phyloP scores from a whole-genome alignment of 1,140 invertebrate species.

The Callitettix versicolor region DNA sequence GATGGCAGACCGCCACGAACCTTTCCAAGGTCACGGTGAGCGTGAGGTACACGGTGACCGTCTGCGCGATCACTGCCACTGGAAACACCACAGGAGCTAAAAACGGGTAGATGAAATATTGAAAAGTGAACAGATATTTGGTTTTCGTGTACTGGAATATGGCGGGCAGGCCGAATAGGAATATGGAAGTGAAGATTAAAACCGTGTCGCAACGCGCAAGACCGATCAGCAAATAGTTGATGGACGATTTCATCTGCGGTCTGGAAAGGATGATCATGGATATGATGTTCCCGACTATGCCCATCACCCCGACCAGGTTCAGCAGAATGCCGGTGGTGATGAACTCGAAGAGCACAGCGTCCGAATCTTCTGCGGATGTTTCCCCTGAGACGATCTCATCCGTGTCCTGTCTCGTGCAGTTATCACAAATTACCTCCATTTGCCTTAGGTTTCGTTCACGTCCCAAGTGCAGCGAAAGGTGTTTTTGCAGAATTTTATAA shows the following conservation, averaged over 20 bases:
- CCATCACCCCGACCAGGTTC: slow-evolving; percentile 69
- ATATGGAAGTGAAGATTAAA: slow-evolving; percentile 73
- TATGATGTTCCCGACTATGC: slow-evolving; percentile 80
- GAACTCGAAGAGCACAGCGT: slow-evolving; percentile 56
- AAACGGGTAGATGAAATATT: slow-evolving; percentile 66
- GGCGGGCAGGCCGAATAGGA: slow-evolving; percentile 76
- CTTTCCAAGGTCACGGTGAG: slow-evolving; percentile 90
- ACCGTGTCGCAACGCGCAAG: slow-evolving; percentile 84
- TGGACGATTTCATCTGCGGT: slow-evolving; percentile 87
- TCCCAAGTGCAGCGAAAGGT: too few relatives aligned
- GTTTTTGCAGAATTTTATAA: too few relatives aligned
- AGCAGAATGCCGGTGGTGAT: slow-evolving; percentile 74
- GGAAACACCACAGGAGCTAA: slow-evolving; percentile 78
- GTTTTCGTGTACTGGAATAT: slow-evolving; percentile 73
- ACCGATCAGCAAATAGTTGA: slow-evolving; percentile 85
- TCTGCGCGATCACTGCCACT: slow-evolving; percentile 76
- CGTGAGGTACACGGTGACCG: slow-evolving; percentile 89
- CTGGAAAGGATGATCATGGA: slow-evolving; percentile 83
- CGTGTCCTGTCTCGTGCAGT: too few relatives aligned
- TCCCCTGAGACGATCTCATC: not conserved
- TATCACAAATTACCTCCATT: not conserved
- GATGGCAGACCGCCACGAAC: slow-evolving; percentile 93
- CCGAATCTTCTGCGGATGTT: not conserved
- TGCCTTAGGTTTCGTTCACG: slow-evolving; percentile 5
- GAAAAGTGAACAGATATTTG: slow-evolving; percentile 61